Evolutionary conservation across 2,113 vertebrate genomes (phyloP), one percentile per base, ranked within the genome.

Genomic region (Piaya cayana): DNA sequence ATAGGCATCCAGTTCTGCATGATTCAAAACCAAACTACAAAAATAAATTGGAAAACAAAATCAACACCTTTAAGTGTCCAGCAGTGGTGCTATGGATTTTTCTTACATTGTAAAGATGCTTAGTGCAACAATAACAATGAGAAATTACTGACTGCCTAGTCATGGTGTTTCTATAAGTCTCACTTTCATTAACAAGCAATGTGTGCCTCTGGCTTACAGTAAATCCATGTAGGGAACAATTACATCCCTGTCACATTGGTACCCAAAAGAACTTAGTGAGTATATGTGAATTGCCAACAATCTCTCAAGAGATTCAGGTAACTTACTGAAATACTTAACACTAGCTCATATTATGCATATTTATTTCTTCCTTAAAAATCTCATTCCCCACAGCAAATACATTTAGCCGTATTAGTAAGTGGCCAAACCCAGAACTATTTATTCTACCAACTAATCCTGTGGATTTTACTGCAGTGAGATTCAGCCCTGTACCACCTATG

Each of bases 291-390:
- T 55, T 77, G 37, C 76, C 68, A 92, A 70, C 32, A 71, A 13
- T 68, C 53, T 77, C 90, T 90, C 88, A 23, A 83, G 85, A 83
- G 71, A 42, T 75, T 88, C 79, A 75, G 19, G 37, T 86, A 88
- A 63, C 88, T 82, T 77, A 78, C 30, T 86, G 82, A 92, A 95
- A 86, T 80, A 81, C 67, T 91, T 93, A 87, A 43, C 19, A 64
- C 26, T 74, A 80, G 39, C 43, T 90, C 37, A 70, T 86, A 62
- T 2, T 7, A 43, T n/a, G 22, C 47, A 42, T 88, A 92, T 92
- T 92, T 94, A 86, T 94, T 92, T 81, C 71, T 63, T 74, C 27
- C 17, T 81, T 88, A 81, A 86, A 95, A 95, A 64, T 63, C 68
- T 75, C 56, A 77, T 91, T 93, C 56, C 67, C 68, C 32, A 71